Evolutionary conservation across 2,113 vertebrate species (phyloP), one percentile per base, ranked within the genome.

Genomic region (Cettia cetti): DNA sequence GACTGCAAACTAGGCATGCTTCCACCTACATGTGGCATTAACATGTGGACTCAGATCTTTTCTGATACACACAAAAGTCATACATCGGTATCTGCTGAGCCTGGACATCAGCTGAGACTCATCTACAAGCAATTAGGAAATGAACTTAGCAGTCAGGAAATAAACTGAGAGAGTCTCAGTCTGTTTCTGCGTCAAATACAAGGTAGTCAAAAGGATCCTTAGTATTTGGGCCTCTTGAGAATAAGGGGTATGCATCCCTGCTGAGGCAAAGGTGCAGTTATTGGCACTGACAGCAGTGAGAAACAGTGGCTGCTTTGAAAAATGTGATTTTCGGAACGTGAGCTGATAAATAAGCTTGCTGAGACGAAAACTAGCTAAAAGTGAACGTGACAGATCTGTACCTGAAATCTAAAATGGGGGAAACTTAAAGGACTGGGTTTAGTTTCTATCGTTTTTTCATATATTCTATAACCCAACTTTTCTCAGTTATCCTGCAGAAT

Each of bases 291-390:
- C 45, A 72, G 16, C 44, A 65, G 26, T 8, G 45, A 70, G 4
- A 76, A 95, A 31, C 17, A n/a, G 20, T 35, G 49, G 7, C 53
- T 79, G 31, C 40, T 95, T 81, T 81, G 50, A 77, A 80, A 80
- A 10, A 40, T 15, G 17, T 35, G 22, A 11, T 71, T 76, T 91
- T 93, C 85, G 78, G 44, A 69, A 39, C 0, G 0, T 70, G 59
- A 82, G 27, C 37, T 60, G 40, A 9, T n/a, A 65, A 44, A 22
- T 40, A 53, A 93, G 20, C 30, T 82, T 65, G n/a, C 13, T 27
- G 2, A 42, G 3, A 65, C 35, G 28, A 61, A 52, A 66, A 70
- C 3, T 21, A 39, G 19, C 50, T 74, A 35, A 77, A 71, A 84
- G 24, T 49, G n/a, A 50, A 30, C 0, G 1, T 72, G 64, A 28